Base-by-base conservation (phyloP, 2,797 vertebrate species). In the Sitta carolinensis region DNA sequence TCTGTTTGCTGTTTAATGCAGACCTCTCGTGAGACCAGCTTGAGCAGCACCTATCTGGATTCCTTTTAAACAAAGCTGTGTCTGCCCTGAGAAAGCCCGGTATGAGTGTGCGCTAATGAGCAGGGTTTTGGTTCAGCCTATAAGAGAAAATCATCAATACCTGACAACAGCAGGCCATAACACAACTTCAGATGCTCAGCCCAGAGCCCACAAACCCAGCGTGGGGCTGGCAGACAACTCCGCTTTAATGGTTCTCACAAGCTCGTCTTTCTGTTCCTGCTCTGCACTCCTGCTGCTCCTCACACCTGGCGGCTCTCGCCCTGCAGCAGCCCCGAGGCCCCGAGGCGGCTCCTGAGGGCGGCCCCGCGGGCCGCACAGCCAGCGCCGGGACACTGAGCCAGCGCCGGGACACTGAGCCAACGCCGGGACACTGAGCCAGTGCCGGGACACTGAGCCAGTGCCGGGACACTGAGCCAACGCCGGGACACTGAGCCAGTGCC, bases 51-150 rank as follows among this genome's bases (percentile, higher is more conserved):
- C 52, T 25, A 5, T 13, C 25, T 16, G 6, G 11, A 48, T 20
- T 75, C 13, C 27, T 50, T 40, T 10, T 34, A 82, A 84, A 62
- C 36, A 64, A 51, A 82, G 25, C 27, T 69, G 22, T 54, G 16
- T 36, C 54, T 59, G 50, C 58, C 55, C 34, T 10, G 17, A 84
- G 43, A 75, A 89, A 84, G 59, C 55, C 61, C 6, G 5, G 21
- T 36, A 57, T 0, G 1, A 16, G 15, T 54, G 21, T 40, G n/a
- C 36, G 48, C 19, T 82, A 61, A 72, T 0, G 0, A 91, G 64
- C 51, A 80, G 27, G 25, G 7, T 22, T 75, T 73, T 68, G 30
- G 20, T 77, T 77, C 42, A 88, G 38, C 30, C 48, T 36, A n/a
- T 20, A 17, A 55, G 12, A 63, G 36, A 85, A 76, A 66, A 51